These are phyloP conservation scores for Xiphorhynchus erythropygius DNA, from an alignment of 2,797 vertebrate species.

Conservation along the genomic window DNA sequence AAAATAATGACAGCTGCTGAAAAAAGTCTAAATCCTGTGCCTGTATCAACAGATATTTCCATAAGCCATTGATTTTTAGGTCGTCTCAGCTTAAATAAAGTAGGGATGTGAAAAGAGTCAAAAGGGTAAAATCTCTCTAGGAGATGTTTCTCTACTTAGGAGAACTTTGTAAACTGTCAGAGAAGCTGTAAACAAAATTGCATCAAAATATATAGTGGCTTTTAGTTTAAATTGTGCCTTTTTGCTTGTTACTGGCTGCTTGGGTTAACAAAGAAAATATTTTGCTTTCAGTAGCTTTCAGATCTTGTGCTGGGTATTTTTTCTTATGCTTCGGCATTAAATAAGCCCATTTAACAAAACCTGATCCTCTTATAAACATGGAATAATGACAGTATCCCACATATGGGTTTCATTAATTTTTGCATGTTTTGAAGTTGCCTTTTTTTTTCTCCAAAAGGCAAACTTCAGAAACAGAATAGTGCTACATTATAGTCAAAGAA, in stretches of 20 bases:
- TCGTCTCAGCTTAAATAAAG: neutral
- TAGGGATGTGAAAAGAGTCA: neutral
- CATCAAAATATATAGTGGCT: constrained; percentile 7
- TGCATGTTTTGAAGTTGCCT: constrained; percentile 61
- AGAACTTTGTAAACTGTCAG: constrained; percentile 27
- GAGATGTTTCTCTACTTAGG: neutral
- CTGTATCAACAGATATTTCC: constrained; percentile 26
- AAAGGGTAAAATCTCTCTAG: constrained; percentile 14
- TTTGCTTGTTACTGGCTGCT: constrained; percentile 19
- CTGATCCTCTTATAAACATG: constrained; percentile 69
- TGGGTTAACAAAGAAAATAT: constrained; percentile 49
- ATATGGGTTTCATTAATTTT: constrained; percentile 70
- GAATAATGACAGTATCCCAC: constrained; percentile 65
- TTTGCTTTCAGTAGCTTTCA: constrained; percentile 52
- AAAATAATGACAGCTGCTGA: constrained; percentile 38
- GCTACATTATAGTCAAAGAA: neutral
- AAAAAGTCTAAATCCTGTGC: neutral
- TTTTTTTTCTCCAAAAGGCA: neutral
- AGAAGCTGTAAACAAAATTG: constrained; percentile 44
- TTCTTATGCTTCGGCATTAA: constrained; percentile 57
- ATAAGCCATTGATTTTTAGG: neutral
- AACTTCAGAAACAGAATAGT: constrained; percentile 43
- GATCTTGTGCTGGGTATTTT: constrained; percentile 47
- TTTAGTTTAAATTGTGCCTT: constrained; percentile 22
- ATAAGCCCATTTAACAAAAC: constrained; percentile 66